Evolutionary conservation across 2,797 vertebrate genomes (phyloP).

Genomic region (Lophotriccus pileatus): DNA sequence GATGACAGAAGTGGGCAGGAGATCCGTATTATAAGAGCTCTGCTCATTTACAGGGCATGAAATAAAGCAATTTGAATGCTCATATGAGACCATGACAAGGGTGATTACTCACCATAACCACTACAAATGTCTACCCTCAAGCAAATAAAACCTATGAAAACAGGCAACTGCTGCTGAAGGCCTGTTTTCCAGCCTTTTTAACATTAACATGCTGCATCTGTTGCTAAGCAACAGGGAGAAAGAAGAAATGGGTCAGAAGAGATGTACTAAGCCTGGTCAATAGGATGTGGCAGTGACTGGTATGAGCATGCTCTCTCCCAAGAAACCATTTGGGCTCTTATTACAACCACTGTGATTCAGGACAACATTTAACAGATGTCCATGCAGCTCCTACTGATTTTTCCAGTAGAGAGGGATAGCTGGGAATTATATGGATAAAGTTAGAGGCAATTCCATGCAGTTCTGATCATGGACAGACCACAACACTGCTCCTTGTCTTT

Average conservation of each 20-base stretch:
- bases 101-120: constrained; percentile 13
- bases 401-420: neutral
- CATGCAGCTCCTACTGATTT: neutral
- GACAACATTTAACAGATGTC: neutral
- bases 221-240: constrained; percentile 66
- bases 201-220: constrained; percentile 25
- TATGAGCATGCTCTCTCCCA: neutral
- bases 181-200: constrained; percentile 37
- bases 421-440: neutral
- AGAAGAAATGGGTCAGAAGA: constrained; percentile 63
- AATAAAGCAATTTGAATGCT: constrained; percentile 20
- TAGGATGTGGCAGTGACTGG: constrained; percentile 6
- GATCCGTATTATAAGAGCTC: neutral
- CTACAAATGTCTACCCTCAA: constrained; percentile 26
- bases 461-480: neutral
- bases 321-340: neutral
- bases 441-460: neutral
- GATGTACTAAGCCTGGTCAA: constrained; percentile 23
- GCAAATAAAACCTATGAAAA: constrained; percentile 25
- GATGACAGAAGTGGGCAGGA: neutral
- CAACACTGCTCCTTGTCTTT: neutral
- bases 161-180: constrained; percentile 17
- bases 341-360: neutral
- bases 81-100: neutral
- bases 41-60: constrained; percentile 4